Evolutionary conservation across 2,888 invertebrate species (phyloP).

Genomic region (Standfussiana lucernea): DNA sequence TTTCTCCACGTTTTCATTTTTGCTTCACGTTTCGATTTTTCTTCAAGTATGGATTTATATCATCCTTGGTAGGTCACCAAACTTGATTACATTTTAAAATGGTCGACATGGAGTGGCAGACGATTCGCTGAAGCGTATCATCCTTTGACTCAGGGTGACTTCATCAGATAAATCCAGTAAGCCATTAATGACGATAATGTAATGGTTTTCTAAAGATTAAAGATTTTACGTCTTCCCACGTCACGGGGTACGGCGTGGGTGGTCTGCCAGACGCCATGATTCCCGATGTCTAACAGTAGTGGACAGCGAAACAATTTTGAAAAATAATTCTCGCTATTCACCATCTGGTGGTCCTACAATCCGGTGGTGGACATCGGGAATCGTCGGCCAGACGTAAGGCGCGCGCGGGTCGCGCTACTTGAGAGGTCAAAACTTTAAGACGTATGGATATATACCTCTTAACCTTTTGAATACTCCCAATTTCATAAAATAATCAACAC

Average conservation of each 20-base stretch:
- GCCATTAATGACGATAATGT: neutral
- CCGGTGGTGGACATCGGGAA: too few species aligned
- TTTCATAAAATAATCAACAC: neutral
- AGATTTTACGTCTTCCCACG: neutral
- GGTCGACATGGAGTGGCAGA: neutral
- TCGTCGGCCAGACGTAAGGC: neutral
- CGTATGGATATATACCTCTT: neutral
- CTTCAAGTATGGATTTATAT: neutral
- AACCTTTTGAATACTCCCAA: neutral
- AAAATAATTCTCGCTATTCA: too few species aligned
- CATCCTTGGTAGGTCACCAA: neutral
- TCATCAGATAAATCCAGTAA: constrained; percentile 16
- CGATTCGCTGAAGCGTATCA: neutral
- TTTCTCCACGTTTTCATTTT: neutral
- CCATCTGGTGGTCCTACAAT: too few species aligned
- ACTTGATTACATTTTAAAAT: constrained; percentile 41
- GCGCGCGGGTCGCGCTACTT: neutral
- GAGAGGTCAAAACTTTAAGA: neutral
- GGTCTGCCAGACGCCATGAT: neutral
- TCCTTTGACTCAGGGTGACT: neutral
- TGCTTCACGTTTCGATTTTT: neutral
- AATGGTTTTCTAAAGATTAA: neutral
- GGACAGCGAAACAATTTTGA: too few species aligned
- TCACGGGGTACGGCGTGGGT: neutral
- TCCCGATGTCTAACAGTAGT: too few species aligned